These are phyloP conservation scores for Enteromius radiatus DNA, from an alignment of 2,797 vertebrate genomes.

Conservation along the genomic window DNA sequence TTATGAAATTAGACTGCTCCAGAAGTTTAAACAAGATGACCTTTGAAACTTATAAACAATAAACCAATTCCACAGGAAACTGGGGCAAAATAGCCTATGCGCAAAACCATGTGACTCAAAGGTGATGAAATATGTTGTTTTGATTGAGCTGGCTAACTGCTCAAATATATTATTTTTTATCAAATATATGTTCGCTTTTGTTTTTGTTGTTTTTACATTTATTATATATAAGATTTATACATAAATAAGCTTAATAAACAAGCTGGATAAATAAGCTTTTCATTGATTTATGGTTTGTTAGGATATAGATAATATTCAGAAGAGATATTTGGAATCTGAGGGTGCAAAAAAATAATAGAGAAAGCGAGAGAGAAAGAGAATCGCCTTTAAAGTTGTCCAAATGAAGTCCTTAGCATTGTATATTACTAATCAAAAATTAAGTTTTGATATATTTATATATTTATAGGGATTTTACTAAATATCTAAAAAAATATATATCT, in stretches of 20 bases:
- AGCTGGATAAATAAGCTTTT: background rate
- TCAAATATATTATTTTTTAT: background rate
- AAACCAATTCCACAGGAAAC: background rate
- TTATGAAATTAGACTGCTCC: background rate
- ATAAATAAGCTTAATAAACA: no score
- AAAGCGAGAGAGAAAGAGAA: background rate
- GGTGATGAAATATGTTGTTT: background rate
- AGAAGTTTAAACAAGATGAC: background rate
- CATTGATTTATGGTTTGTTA: background rate
- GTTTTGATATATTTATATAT: background rate
- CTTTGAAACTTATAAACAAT: background rate
- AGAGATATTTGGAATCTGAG: background rate
- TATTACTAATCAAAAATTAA: background rate
- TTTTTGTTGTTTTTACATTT: background rate
- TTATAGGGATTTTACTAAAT: no score
- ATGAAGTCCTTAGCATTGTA: background rate
- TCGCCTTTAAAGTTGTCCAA: background rate
- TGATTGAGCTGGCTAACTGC: background rate
- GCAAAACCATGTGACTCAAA: slow-evolving; percentile 6
- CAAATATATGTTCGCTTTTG: background rate
- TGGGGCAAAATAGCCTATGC: background rate
- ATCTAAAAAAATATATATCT: no score
- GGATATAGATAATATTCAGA: background rate
- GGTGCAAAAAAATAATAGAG: background rate
- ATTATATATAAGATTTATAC: background rate